A percentile compares a stretch with the other conserved stretches of the same genome.
phyloP scores from a whole-genome alignment of 23 tunicate genomes.

The Oikopleura dioica region DNA sequence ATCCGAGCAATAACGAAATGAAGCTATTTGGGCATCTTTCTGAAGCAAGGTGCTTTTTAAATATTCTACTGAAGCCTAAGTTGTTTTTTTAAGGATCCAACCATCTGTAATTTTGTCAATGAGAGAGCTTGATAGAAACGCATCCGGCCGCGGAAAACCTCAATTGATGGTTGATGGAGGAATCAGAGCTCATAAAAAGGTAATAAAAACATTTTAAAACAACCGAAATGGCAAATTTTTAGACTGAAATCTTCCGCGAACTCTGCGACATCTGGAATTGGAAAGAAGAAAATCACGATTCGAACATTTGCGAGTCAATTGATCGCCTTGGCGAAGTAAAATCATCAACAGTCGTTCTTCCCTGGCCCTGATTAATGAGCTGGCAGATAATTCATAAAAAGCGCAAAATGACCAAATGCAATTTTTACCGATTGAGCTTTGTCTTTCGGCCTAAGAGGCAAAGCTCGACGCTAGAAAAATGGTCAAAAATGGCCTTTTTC shows the following conservation, averaged over 20 bases:
- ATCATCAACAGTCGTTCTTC: background rate
- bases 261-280: background rate
- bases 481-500: no score
- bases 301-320: background rate
- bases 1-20: background rate
- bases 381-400: background rate
- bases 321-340: conserved; percentile 1
- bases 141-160: background rate
- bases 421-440: no score
- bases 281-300: background rate
- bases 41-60: background rate
- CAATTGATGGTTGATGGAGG: conserved; percentile 6
- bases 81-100: background rate
- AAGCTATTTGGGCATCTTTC: background rate
- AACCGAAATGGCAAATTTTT: no score
- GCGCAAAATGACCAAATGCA: background rate
- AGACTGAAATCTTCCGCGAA: background rate
- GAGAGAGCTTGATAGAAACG: background rate
- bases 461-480: no score
- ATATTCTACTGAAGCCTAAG: background rate
- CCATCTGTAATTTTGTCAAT: background rate
- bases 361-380: conserved; percentile 9
- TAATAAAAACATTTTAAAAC: no score
- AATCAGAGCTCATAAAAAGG: background rate
- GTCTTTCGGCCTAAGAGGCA: no score